Evolutionary conservation across 2,888 invertebrate species (phyloP), one percentile per base, ranked within the genome.

Genomic region (Chalcis sispes): DNA sequence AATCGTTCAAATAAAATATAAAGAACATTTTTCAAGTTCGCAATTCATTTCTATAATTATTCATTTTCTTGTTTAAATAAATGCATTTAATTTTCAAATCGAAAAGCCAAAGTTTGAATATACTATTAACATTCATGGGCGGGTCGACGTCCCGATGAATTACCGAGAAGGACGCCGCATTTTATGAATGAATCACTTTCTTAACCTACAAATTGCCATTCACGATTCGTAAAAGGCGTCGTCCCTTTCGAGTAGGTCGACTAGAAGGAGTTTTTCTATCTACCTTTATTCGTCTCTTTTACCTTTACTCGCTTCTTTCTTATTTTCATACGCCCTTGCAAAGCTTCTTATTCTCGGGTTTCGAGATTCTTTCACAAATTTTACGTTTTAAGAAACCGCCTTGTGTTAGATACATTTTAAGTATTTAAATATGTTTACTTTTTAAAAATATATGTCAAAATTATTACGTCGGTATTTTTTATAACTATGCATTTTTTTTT

Each of bases 181-280:
- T 50, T 75, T 56, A 25, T 77, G 46, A 65, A 52, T 65, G 75
- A 80, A 78, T 59, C 58, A 70, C 61, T 54, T 32, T 50, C 46
- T n/a, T n/a, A n/a, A n/a, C n/a, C n/a, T n/a, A n/a, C 70, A 73
- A 77, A 70, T 77, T 73, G 59, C 46, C 61, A 61, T 65, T 65
- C 70, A 72, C 27, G 10, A 56, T 58, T 18, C 27, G 7, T 66
- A 72, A 64, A 77, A 66, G 42, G 36, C 29, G 50, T 58, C 56
- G 50, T 36, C 58, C 65, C 50, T n/a, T 48, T 64, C 27, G 65
- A 77, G 62, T 58, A 69, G 40, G 50, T 48, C 70, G 56, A 50
- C 46, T 62, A 2, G 42, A 76, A 52, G 64, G 40, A 64, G 1
- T 61, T 69, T 58, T 46, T 79, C 70, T 69, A 72, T 75, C 72